Conservation (phyloP, 2,888 invertebrate species). For the Polydrusus pterygomalis region DNA sequence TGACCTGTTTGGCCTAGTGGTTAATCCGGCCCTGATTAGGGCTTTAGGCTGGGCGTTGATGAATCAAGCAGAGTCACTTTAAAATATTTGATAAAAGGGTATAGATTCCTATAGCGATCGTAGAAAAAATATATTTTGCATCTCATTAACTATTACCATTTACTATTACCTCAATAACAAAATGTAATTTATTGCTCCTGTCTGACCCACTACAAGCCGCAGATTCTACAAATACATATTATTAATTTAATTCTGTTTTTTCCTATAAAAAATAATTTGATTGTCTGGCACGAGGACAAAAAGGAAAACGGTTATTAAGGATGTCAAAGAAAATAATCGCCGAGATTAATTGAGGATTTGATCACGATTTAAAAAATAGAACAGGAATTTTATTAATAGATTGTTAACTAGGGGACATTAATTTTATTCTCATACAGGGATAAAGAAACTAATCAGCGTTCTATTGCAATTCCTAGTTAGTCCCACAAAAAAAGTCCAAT, state of each 20-base stretch:
- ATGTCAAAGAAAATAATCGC: constrained; percentile 22
- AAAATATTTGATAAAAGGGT: no score
- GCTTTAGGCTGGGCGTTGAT: no score
- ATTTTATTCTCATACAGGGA: not conserved
- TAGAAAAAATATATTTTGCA: not conserved
- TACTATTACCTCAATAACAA: not conserved
- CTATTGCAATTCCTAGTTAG: no score
- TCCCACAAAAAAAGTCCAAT: no score
- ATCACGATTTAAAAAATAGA: constrained; percentile 1
- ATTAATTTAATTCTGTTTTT: constrained; percentile 45
- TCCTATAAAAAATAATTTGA: constrained; percentile 40
- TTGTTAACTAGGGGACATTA: not conserved
- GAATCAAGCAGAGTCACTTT: no score
- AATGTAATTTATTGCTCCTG: constrained; percentile 15
- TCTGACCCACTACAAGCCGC: constrained; percentile 30
- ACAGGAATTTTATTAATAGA: constrained; percentile 7
- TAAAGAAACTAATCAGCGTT: no score
- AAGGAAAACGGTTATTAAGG: constrained; percentile 25
- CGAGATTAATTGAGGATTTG: constrained; percentile 4
- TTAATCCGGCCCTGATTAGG: no score
- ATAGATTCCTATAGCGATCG: no score
- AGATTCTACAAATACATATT: constrained; percentile 22
- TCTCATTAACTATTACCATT: not conserved
- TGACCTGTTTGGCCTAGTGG: no score
- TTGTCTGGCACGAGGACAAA: constrained; percentile 36